Conservation (phyloP, 2,113 vertebrate genomes). For the Xyliphius kryptos region DNA sequence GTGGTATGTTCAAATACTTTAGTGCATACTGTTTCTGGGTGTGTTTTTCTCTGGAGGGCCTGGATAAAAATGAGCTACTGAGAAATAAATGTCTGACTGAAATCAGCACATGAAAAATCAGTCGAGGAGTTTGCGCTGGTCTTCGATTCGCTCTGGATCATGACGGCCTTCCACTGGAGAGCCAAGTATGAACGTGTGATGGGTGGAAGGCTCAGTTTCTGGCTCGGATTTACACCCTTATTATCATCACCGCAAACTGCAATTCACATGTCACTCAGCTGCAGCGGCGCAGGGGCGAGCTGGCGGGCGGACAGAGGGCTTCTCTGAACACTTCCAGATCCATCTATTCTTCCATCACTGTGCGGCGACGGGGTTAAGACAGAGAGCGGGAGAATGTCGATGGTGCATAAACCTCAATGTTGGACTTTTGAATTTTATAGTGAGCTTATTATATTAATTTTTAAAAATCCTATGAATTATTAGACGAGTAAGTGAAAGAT, state of each 20-base stretch:
- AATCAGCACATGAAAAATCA: slow-evolving; percentile 57
- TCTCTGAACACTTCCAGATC: slow-evolving; percentile 63
- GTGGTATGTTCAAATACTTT: no score
- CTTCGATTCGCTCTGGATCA: slow-evolving; percentile 61
- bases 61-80: slow-evolving; percentile 4
- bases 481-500: no score
- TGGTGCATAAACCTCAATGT: no score
- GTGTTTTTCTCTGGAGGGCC: slow-evolving; percentile 19
- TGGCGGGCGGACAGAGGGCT: slow-evolving; percentile 42
- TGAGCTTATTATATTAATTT: no score
- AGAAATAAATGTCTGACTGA: slow-evolving; percentile 51
- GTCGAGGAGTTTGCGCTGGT: slow-evolving; percentile 64
- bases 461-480: no score
- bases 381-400: neutral
- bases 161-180: slow-evolving; percentile 57
- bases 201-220: slow-evolving; percentile 58
- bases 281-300: slow-evolving; percentile 40
- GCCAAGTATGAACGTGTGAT: slow-evolving; percentile 64
- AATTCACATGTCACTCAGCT: slow-evolving; percentile 74
- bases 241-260: slow-evolving; percentile 72
- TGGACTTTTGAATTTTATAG: no score
- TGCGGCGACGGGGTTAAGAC: neutral
- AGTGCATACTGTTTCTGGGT: slow-evolving; percentile 19
- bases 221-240: slow-evolving; percentile 64
- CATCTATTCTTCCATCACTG: slow-evolving; percentile 39